Conservation (phyloP, 2,888 invertebrate species). For the Eurytoma adleriae region DNA sequence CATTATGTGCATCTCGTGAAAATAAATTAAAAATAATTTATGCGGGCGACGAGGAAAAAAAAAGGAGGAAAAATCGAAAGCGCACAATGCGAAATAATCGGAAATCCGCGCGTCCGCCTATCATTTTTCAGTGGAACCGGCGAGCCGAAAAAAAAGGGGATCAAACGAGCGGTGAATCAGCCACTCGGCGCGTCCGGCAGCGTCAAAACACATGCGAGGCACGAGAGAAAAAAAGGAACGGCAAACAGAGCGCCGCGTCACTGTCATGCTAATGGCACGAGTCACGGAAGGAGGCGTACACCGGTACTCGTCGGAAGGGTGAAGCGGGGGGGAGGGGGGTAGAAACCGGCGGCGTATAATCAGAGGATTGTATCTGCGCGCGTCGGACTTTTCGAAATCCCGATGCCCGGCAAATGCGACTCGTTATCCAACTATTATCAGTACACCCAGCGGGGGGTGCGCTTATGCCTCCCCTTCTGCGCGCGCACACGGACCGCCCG, state of each 20-base stretch:
- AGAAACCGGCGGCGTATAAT: background rate
- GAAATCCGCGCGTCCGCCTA: background rate
- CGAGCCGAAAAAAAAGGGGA: background rate
- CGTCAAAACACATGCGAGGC: too few relatives aligned
- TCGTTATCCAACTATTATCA: conserved; percentile 40
- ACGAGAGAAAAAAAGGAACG: too few relatives aligned
- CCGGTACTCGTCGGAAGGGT: too few relatives aligned
- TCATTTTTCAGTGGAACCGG: background rate
- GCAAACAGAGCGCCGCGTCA: conserved; percentile 3
- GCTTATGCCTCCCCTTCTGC: too few relatives aligned
- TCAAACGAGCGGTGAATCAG: background rate
- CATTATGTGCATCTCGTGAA: too few relatives aligned
- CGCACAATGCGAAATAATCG: background rate
- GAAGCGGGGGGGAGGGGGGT: too few relatives aligned
- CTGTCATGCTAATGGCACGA: conserved; percentile 24
- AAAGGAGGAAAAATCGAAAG: too few relatives aligned
- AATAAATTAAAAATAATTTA: too few relatives aligned
- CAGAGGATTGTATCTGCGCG: conserved; percentile 23
- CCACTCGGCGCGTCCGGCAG: background rate
- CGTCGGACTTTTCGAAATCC: conserved; percentile 13
- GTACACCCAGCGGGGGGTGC: background rate
- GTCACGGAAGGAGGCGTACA: conserved; percentile 14
- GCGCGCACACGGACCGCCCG: too few relatives aligned
- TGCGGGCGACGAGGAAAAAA: too few relatives aligned
- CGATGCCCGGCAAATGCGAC: conserved; percentile 6